Evolutionary conservation across 2,113 vertebrate species (phyloP).

Genomic region (Beaufortia kweichowensis): DNA sequence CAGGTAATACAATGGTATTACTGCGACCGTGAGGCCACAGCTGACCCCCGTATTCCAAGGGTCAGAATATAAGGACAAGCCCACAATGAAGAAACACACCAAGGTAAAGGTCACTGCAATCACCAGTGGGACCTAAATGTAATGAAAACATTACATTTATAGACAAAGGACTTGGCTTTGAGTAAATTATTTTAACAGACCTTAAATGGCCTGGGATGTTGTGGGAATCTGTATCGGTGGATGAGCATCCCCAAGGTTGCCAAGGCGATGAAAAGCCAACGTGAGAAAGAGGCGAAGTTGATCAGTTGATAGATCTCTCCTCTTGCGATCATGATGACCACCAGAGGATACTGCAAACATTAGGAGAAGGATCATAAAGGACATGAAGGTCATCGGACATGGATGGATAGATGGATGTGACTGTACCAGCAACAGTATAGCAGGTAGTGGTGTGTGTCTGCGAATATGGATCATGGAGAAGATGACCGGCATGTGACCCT

Average conservation of each 20-base stretch:
- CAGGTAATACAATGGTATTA: conserved; percentile 89
- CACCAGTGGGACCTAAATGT: conserved; percentile 83
- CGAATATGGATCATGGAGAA: conserved; percentile 98
- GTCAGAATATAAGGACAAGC: conserved; percentile 91
- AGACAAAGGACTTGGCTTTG: neutral
- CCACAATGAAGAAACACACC: conserved; percentile 93
- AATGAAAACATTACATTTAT: neutral
- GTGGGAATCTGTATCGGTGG: conserved; percentile 81
- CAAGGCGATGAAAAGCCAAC: conserved; percentile 87
- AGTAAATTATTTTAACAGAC: conserved; percentile 59
- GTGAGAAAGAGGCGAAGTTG: conserved; percentile 86
- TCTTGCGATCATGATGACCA: conserved; percentile 73
- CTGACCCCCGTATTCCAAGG: conserved; percentile 90
- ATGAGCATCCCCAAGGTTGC: conserved; percentile 82
- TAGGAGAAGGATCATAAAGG: neutral
- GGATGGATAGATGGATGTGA: neutral
- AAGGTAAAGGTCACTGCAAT: conserved; percentile 86
- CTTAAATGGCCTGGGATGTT: conserved; percentile 81
- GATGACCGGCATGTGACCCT: conserved; percentile 92
- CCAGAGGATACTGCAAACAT: conserved; percentile 77
- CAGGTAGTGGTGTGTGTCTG: conserved; percentile 92
- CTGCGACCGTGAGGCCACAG: conserved; percentile 86
- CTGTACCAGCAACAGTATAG: conserved; percentile 89
- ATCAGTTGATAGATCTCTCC: conserved; percentile 84
- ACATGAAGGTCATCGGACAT: neutral